Base-by-base conservation (phyloP, 2,113 vertebrate species). In the Scatophagus argus region DNA sequence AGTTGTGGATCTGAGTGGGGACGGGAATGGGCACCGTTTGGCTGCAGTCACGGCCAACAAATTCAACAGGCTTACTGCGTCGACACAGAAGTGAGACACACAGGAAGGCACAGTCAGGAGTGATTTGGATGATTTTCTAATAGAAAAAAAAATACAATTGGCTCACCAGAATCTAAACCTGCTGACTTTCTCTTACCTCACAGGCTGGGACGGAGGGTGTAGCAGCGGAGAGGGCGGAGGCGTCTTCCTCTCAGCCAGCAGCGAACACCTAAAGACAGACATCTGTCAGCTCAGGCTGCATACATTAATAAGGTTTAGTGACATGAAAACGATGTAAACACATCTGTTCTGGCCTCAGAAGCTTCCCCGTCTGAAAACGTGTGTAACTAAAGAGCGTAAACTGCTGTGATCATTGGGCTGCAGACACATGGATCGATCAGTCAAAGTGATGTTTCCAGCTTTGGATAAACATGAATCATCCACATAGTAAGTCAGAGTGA, bases 1-100 rank as follows among this genome's bases (percentile, higher is more conserved):
- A 99, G 93, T 98, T 99, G 13, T 96, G 96, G 54, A 98, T 95
- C 75, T 99, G 98, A 0, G 96, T 96, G 4, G 98, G 98, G 23
- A 99, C 98, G 0, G 98, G 98, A 85, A 99, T 97, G 80, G 98
- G 96, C 74, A 96, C 94, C 0, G 98, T 96, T 56, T 90, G 95
- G 6, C 94, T 94, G 19, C 93, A 94, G 67, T 90, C 95, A 81
- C 93, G 93, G 81, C 91, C 81, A n/a, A 89, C 89, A 31, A 92
- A 92, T 47, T 94, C 90, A 29, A 81, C 88, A 1, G 93, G 89
- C 74, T 95, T 94, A 64, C 94, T 97, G 90, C 2, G 17, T 19
- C 74, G 44, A 88, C 49, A 16, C 29, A 64, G 8, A 17, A 46
- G 55, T 55, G 6, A 81, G 19, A 74, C 27, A 43, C 14, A 60